These are phyloP conservation scores for Bombylius discolor DNA, from an alignment of 2,888 invertebrate species.

Conservation along the genomic window DNA sequence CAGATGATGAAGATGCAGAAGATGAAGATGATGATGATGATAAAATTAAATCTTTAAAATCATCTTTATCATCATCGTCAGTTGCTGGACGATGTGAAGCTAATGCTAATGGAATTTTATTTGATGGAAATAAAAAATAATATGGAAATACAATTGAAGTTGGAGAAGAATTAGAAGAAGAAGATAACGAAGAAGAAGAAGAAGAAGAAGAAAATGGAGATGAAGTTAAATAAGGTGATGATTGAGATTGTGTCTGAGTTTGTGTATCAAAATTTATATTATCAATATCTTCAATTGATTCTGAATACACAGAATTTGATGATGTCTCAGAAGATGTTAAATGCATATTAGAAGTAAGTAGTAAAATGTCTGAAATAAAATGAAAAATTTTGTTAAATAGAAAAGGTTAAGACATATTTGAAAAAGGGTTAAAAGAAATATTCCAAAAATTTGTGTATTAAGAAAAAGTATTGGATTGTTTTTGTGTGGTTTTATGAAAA, in stretches of 20 bases:
- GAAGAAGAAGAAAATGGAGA: constrained; percentile 23
- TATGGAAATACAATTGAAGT: constrained; percentile 22
- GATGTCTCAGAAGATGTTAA: constrained; percentile 44
- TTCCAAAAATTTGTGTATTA: no score
- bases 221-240: background rate
- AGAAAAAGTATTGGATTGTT: no score
- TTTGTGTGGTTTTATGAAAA: no score
- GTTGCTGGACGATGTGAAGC: constrained; percentile 38
- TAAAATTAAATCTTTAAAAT: constrained; percentile 13
- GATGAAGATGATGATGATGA: constrained; percentile 21
- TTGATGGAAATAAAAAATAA: constrained; percentile 47
- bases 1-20: constrained; percentile 24
- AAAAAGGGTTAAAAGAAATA: no score
- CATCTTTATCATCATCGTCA: constrained; percentile 28
- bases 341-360: constrained; percentile 35
- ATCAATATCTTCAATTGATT: constrained; percentile 13
- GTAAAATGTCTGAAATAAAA: constrained; percentile 41
- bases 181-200: background rate
- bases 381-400: no score
- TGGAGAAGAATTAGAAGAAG: background rate
- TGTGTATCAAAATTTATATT: no score
- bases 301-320: constrained; percentile 41
- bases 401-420: no score
- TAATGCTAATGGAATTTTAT: constrained; percentile 34
- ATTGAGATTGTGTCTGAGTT: background rate